A percentile compares a stretch with the other conserved stretches of the same genome.
These are phyloP conservation scores for Monoplex corrugatus DNA, from an alignment of 2,888 invertebrate genomes.

Conservation along the genomic window DNA sequence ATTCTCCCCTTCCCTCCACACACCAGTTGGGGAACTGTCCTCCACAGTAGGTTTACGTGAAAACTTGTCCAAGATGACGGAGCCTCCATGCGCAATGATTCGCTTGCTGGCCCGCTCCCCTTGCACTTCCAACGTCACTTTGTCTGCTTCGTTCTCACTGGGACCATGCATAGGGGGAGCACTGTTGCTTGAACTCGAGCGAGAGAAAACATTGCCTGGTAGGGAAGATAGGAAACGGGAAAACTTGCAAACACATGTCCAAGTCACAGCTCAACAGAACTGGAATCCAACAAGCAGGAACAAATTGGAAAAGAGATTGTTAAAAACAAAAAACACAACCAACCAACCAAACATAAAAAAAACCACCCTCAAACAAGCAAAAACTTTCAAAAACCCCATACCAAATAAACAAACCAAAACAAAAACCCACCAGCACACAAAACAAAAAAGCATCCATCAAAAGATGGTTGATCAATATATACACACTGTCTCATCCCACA, in stretches of 20 bases:
- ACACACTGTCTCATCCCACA: too few relatives aligned
- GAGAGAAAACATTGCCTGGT: conserved; percentile 74
- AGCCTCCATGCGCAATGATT: conserved; percentile 78
- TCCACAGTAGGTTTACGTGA: conserved; percentile 66
- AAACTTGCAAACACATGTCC: neutral
- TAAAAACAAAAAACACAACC: too few relatives aligned
- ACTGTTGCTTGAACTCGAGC: conserved; percentile 71
- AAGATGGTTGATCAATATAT: too few relatives aligned
- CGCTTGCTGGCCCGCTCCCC: conserved; percentile 62
- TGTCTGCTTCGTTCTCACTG: neutral
- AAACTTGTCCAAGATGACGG: conserved; percentile 78
- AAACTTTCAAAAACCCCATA: too few relatives aligned
- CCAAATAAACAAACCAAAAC: too few relatives aligned
- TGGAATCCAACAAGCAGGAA: too few relatives aligned
- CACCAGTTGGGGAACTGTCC: conserved; percentile 61
- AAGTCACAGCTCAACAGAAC: neutral
- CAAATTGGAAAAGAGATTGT: too few relatives aligned
- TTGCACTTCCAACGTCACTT: neutral
- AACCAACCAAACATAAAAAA: too few relatives aligned
- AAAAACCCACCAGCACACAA: too few relatives aligned
- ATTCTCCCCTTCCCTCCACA: neutral
- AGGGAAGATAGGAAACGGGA: too few relatives aligned
- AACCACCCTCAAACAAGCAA: too few relatives aligned
- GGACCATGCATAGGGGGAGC: conserved; percentile 64
- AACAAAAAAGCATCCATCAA: too few relatives aligned